These are phyloP conservation scores for Rhadina sibilatrix DNA, from an alignment of 2,113 vertebrate genomes.

Conservation along the genomic window DNA sequence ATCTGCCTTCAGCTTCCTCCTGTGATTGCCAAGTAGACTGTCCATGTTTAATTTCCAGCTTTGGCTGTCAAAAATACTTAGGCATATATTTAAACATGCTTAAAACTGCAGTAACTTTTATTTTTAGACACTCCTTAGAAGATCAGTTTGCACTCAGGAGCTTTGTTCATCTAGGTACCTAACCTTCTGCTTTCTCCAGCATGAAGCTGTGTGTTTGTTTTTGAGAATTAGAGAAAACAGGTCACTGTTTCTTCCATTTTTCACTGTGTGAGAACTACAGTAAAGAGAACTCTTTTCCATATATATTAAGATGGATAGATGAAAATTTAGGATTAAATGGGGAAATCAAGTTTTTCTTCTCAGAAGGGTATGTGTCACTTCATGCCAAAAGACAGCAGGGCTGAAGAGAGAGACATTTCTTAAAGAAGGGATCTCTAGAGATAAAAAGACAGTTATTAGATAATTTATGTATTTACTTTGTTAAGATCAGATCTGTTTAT, in stretches of 20 bases:
- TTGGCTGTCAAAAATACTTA: not conserved
- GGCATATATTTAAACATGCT: not conserved
- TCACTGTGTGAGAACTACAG: not conserved
- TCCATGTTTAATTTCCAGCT: not conserved
- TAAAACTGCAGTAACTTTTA: not conserved
- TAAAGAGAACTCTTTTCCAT: not conserved
- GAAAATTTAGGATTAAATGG: not conserved
- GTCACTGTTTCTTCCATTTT: not conserved
- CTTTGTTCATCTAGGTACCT: not conserved
- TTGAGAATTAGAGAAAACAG: not conserved
- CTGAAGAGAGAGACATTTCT: not conserved
- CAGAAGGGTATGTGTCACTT: not conserved
- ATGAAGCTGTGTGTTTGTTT: not conserved
- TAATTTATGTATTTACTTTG: not conserved
- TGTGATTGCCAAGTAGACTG: not conserved
- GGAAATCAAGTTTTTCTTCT: not conserved
- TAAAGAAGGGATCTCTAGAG: not conserved
- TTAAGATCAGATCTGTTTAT: not conserved
- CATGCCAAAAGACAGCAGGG: not conserved
- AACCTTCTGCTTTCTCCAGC: not conserved
- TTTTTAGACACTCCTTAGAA: not conserved
- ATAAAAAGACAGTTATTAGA: not conserved
- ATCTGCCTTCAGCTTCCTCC: not conserved
- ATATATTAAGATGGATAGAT: not conserved
- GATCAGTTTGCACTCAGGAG: not conserved